Base-by-base conservation (phyloP, 1,140 invertebrate species). In the Thaumatotibia leucotreta region DNA sequence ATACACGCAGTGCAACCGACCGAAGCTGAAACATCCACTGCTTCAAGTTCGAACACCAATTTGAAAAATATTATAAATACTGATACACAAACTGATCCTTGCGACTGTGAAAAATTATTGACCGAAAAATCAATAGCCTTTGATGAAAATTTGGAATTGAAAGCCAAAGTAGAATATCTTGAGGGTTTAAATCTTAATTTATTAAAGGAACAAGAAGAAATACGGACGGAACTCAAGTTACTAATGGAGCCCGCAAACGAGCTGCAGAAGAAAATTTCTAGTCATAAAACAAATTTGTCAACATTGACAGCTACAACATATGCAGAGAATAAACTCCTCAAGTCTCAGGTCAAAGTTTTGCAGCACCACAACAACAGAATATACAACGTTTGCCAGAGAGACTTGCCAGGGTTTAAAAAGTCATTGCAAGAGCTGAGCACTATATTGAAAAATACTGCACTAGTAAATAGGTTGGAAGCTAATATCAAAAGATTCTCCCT, bases 301-400 rank as follows among this genome's bases (percentile, higher is more conserved):
- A 91, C 86, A n/a, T 72, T 91, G 64, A 91, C 84, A 5, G 88
- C 88, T 8, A 91, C 84, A 20, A 89, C 87, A 11, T 88, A 85
- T 61, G 88, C 88, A 0, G 88, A 91, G 72, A 91, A 89, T 65
- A 88, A 80, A 68, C 80, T 78, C 6, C 71, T 91, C 4, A 84
- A 81, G 68, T 85, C 80, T 1, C 86, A 91, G 66, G 74, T 91
- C 39, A 88, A 82, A 70, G 84, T 72, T 32, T 74, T 89, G 33
- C 84, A 88, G 73, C 82, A 88, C 64, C 78, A 85, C 50, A 81
- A 88, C 49, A 84, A 69, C 61, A 72, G 86, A 17, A 84, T 89
- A 39, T 80, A 84, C 65, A 81, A 77, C 61, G 76, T 87, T 0
- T 91, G 87, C 66, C 87, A 85, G 79, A 83, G 78, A 71, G 88